Base-by-base conservation (phyloP, 2,113 vertebrate species). In the Pedionomus torquatus region DNA sequence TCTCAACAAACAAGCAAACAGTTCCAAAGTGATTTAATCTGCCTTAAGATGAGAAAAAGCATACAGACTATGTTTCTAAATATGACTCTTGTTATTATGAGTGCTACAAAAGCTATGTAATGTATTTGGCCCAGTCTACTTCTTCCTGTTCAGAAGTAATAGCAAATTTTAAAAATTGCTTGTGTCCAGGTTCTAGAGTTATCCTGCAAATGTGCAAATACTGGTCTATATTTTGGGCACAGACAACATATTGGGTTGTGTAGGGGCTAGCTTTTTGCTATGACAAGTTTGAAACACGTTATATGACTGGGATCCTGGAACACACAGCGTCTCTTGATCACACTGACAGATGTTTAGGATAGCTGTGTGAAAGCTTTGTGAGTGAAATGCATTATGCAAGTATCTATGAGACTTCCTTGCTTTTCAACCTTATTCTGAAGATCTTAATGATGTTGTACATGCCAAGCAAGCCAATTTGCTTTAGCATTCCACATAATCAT, bases 11-110 rank as follows among this genome's bases (percentile, higher is more conserved):
- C 76, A 95, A 83, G 90, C 52, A 91, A 94, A 95, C 95, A 95
- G 79, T 95, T 98, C 88, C 87, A 76, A 96, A 97, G 89, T 95
- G 65, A 90, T 97, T 97, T 97, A 96, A 95, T 96, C 83, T 93
- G 80, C 80, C 84, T 97, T 91, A 95, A 97, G 97, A 96, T 95
- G 79, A 65, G 87, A 95, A 94, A 94, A 95, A 93, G 79, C 86
- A 94, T 41, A 30, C 37, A 95, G 85, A 58, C 81, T 87, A 80
- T 83, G 87, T 96, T 94, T 70, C 83, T 81, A 94, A 96, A 84
- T 89, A 66, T 79, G 86, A 79, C 76, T 92, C 44, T 65, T 55
- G 68, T 96, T 97, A 58, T 25, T 35, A 87, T 26, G 51, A 79
- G 63, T 72, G 44, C 31, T 94, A 55, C 61, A 83, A 52, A 85